A percentile compares a stretch with the other conserved stretches of the same genome.
Evolutionary conservation across 2,797 vertebrate genomes (phyloP).

Genomic region (Lindbergichthys nudifrons): DNA sequence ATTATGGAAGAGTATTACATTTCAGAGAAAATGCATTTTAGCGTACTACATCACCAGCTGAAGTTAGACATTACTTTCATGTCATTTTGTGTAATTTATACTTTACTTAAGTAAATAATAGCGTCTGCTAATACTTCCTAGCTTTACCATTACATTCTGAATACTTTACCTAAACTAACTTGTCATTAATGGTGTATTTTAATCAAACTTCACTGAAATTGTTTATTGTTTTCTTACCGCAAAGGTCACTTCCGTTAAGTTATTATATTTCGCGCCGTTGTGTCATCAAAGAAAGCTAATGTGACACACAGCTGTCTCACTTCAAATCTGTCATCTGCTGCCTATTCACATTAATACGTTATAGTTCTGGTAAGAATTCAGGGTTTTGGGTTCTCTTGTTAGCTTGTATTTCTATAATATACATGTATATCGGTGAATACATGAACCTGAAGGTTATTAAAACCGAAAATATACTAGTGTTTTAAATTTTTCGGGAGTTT

Average conservation of each 20-base stretch:
- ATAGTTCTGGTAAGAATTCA: conserved; percentile 4
- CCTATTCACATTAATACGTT: background rate
- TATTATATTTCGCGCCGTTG: conserved; percentile 43
- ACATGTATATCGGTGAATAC: background rate
- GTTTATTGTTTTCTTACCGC: background rate
- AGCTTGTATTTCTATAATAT: background rate
- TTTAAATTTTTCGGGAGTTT: background rate
- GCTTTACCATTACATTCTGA: background rate
- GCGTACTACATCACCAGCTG: background rate
- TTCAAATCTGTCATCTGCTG: background rate
- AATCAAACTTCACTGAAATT: no score
- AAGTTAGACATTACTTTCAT: background rate
- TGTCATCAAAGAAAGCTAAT: background rate
- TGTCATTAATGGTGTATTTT: background rate
- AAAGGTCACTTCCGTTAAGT: background rate
- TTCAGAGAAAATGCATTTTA: background rate
- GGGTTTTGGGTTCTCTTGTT: no score
- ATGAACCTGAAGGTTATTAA: background rate
- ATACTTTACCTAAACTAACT: background rate
- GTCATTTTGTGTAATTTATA: background rate
- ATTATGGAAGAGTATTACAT: background rate
- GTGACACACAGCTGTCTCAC: background rate
- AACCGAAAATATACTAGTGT: background rate
- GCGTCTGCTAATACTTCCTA: no score
- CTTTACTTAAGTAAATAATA: background rate